A percentile compares a stretch with the other conserved stretches of the same genome.
Conservation (phyloP, 1,140 invertebrate species). For the Dreissena rostriformis region DNA sequence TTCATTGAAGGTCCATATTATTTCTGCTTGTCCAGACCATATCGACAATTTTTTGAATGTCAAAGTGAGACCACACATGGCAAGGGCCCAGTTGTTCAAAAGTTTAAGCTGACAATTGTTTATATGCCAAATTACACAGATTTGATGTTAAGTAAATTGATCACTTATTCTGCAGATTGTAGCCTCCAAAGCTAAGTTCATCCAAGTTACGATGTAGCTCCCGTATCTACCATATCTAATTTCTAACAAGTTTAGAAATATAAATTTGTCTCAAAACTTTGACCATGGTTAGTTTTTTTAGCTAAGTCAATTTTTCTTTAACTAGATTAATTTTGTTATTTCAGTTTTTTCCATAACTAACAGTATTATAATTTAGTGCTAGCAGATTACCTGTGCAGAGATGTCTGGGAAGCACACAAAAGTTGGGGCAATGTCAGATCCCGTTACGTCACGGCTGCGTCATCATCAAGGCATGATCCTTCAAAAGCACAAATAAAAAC, state of each 20-base stretch:
- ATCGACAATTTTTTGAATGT: no score
- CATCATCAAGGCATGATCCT: no score
- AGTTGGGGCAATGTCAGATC: neutral
- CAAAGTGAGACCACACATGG: no score
- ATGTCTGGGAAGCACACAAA: constrained; percentile 38
- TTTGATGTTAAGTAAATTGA: neutral
- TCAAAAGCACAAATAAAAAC: no score
- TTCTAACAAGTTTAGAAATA: neutral
- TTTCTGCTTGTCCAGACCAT: no score
- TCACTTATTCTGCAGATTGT: neutral
- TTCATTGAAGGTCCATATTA: no score
- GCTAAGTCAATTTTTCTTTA: no score
- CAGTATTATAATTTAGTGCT: neutral
- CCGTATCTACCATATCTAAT: neutral
- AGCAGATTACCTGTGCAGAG: constrained; percentile 30
- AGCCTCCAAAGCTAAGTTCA: neutral
- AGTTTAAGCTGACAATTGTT: no score
- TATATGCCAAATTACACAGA: no score
- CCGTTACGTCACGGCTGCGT: neutral
- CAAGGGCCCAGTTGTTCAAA: no score
- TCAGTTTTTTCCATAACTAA: neutral
- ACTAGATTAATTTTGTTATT: neutral
- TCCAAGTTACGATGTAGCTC: neutral
- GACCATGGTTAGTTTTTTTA: no score
- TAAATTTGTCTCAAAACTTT: no score